Percentiles rank a stretch among this genome's conserved stretches.
phyloP scores from a whole-genome alignment of 2,888 invertebrate species.

The Drosophila kanekoi region DNA sequence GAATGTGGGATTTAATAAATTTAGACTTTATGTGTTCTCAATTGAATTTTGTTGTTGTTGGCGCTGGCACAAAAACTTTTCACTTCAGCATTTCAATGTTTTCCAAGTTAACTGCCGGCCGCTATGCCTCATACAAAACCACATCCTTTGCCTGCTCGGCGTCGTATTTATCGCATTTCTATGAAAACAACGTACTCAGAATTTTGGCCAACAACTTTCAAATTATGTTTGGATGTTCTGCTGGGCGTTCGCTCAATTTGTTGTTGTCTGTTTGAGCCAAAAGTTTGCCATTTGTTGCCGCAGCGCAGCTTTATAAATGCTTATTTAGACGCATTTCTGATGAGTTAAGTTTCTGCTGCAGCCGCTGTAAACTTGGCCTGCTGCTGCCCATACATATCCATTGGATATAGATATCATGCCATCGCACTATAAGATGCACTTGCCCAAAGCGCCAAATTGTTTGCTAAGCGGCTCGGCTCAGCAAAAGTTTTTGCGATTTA shows the following conservation, averaged over 20 bases:
- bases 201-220: conserved; percentile 71
- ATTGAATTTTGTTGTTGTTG: conserved; percentile 67
- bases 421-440: conserved; percentile 42
- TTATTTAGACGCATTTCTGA: conserved; percentile 78
- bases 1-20: conserved; percentile 63
- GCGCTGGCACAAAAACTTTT: conserved; percentile 60
- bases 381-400: conserved; percentile 7
- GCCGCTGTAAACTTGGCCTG: conserved; percentile 49
- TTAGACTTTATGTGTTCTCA: conserved; percentile 77
- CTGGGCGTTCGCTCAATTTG: conserved; percentile 31
- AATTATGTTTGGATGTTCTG: conserved; percentile 69
- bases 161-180: conserved; percentile 78
- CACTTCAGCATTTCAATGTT: conserved; percentile 79
- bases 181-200: conserved; percentile 78
- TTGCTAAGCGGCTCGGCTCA: conserved; percentile 53
- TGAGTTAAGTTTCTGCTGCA: conserved; percentile 67
- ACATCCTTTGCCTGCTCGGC: conserved; percentile 46
- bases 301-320: conserved; percentile 73
- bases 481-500: conserved; percentile 58
- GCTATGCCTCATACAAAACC: conserved; percentile 40
- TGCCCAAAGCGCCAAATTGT: conserved; percentile 40
- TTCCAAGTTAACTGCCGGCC: conserved; percentile 75
- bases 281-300: conserved; percentile 69
- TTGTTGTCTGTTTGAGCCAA: conserved; percentile 38
- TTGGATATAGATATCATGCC: conserved; percentile 46